Evolutionary conservation across 2,888 invertebrate species (phyloP), one percentile per base, ranked within the genome.

Genomic region (Anthophora plumipes): DNA sequence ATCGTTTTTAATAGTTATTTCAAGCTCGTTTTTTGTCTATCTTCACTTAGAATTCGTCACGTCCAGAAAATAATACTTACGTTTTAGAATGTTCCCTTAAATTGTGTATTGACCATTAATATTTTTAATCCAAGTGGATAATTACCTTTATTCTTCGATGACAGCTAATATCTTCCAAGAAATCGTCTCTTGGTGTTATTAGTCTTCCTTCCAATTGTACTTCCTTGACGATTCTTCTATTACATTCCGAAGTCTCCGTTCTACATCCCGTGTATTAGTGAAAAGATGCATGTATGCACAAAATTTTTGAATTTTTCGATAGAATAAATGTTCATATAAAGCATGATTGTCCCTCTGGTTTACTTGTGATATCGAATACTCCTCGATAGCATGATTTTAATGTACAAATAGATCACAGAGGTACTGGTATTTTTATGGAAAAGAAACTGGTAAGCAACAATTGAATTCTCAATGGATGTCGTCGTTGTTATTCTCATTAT

Each of bases 361-460:
- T 14, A 31, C 31, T 48, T 11, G 7, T 66, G 31, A 12, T 14
- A 37, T 5, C 43, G 43, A 12, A 25, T 52, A 25, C n/a, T n/a
- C 20, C 50, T 11, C 31, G 17, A 31, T 7, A 50, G 54, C 17
- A 61, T 52, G 61, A 43, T 14, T 61, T 37, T 22, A 7, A 17
- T 4, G 6, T 14, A 41, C n/a, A 59, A 14, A 12, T 37, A 63
- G 46, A 11, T 3, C 22, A 37, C 41, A 11, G 22, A 25, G n/a
- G 8, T 48, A 31, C n/a, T 55, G 46, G 17, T 64, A 9, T 6
- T 48, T 7, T n/a, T 48, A 9, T 1, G 43, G 12, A n/a, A 20
- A 59, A n/a, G 41, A 12, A 12, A 22, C 46, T 52, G 57, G 69
- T 68, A 63, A 78, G 43, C 48, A 41, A 50, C 43, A 31, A 48